Evolutionary conservation across 2,113 vertebrate species (phyloP).

Genomic region (Larimichthys crocea): DNA sequence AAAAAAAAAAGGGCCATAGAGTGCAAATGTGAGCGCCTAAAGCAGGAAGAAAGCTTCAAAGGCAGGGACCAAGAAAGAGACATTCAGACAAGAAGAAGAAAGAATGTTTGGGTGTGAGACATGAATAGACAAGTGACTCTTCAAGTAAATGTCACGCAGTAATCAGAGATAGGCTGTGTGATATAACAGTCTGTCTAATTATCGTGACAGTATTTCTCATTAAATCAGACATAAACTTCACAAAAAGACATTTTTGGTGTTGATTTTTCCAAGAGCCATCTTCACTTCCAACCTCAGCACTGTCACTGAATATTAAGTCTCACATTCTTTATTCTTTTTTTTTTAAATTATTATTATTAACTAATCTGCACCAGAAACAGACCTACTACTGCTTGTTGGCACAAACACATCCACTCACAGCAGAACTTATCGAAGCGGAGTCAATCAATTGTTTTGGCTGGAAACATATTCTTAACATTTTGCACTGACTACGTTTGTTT

Average conservation of each 20-base stretch:
- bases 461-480: conserved; percentile 5
- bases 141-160: conserved; percentile 63
- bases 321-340: not conserved
- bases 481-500: conserved; percentile 18
- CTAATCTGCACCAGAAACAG: conserved; percentile 17
- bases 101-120: conserved; percentile 57
- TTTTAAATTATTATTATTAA: not conserved
- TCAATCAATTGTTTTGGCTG: conserved; percentile 21
- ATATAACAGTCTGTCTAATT: conserved; percentile 64
- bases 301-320: conserved; percentile 43
- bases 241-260: conserved; percentile 42
- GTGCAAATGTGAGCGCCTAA: conserved; percentile 51
- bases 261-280: conserved; percentile 14
- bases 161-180: conserved; percentile 56
- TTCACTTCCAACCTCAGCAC: conserved; percentile 27
- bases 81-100: conserved; percentile 57
- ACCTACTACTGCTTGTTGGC: conserved; percentile 6
- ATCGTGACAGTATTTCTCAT: conserved; percentile 53
- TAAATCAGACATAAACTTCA: conserved; percentile 40
- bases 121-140: conserved; percentile 69
- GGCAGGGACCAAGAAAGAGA: conserved; percentile 63
- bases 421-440: not conserved
- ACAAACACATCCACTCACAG: not conserved
- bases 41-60: conserved; percentile 64
- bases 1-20: conserved; percentile 25